Evolutionary conservation across 2,113 vertebrate genomes (phyloP), one percentile per base, ranked within the genome.

Genomic region (Ondatra zibethicus): DNA sequence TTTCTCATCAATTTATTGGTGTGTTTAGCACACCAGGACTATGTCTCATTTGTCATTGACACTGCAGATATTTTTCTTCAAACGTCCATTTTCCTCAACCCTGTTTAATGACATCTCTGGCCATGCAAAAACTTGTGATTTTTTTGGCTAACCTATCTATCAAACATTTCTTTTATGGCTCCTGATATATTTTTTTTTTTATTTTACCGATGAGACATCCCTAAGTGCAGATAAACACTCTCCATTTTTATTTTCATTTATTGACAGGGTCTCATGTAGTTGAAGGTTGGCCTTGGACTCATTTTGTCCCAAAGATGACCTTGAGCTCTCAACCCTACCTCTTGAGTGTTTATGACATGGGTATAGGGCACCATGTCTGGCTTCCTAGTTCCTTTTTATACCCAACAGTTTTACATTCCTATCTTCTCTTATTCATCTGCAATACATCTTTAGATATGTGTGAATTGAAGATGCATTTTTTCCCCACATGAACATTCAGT

Each of bases 131-230:
- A 39, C 73, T 75, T 70, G 58, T 33, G 77, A 55, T 55, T 86
- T 89, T 92, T 89, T 42, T 25, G 31, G 17, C 75, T 80, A 58
- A 89, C 61, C 12, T 21, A 65, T 72, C 78, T 65, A 6, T 66
- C n/a, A 84, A 42, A 12, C 19, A 80, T 89, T 65, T 76, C 65
- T 92, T 85, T 88, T 72, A 21, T 90, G 81, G 25, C n/a, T 92
- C 33, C 21, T 52, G 39, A 58, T 42, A n/a, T n/a, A n/a, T 94
- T 73, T 58, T 21, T 58, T 58, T 17, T 94, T 80, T 52, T 66
- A 7, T 88, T 63, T 88, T 94, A 65, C 47, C 39, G 42, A 94
- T 55, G 61, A 87, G 19, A 17, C 31, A 78, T 88, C 31, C 42
- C 45, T 36, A n/a, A 86, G 55, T 81, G 11, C 65, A 14, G n/a